These are phyloP conservation scores for Strix uralensis DNA, from an alignment of 2,113 vertebrate species.

Conservation along the genomic window DNA sequence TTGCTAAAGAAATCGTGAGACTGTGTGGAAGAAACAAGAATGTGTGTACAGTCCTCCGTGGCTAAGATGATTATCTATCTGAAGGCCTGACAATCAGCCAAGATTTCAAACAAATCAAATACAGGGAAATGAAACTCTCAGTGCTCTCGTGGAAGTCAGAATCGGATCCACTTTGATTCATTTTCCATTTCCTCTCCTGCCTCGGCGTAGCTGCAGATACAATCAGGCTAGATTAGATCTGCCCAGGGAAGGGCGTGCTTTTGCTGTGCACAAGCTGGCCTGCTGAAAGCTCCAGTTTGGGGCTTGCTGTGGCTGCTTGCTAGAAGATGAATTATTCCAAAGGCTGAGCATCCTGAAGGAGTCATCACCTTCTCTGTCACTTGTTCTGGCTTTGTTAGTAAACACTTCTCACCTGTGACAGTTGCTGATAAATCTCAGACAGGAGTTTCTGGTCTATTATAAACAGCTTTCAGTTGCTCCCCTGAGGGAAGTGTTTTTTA, in stretches of 20 bases:
- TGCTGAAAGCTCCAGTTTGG: background rate
- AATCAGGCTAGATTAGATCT: background rate
- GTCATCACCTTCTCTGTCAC: slow-evolving; percentile 45
- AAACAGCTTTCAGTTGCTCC: slow-evolving; percentile 55
- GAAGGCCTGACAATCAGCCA: background rate
- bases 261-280: background rate
- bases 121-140: background rate
- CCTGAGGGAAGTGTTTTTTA: slow-evolving; percentile 41
- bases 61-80: background rate
- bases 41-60: background rate
- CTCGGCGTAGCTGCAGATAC: background rate
- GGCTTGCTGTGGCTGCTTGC: background rate
- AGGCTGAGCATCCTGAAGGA: slow-evolving; percentile 43
- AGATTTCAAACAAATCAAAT: background rate
- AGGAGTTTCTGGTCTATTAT: slow-evolving; percentile 50
- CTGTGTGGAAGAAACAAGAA: background rate
- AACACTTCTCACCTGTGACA: slow-evolving; percentile 66
- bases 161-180: background rate
- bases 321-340: slow-evolving; percentile 42
- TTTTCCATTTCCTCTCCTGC: background rate
- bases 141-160: background rate
- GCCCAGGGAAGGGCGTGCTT: background rate
- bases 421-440: slow-evolving; percentile 52
- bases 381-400: slow-evolving; percentile 61
- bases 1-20: background rate